phyloP scores from a whole-genome alignment of 2,888 invertebrate genomes.

The Callimorpha dominula region DNA sequence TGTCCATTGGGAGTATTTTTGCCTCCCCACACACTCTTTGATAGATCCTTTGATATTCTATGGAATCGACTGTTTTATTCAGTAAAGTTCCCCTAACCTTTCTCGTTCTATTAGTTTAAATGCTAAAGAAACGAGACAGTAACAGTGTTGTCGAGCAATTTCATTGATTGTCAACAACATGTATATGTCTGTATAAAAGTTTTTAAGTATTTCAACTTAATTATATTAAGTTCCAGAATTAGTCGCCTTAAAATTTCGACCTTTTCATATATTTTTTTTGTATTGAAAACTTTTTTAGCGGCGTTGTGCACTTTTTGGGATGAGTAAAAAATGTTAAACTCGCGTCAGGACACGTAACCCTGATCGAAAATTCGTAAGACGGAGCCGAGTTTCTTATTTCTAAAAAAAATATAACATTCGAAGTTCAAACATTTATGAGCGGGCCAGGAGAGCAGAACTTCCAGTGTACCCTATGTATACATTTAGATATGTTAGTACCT shows the following conservation, averaged over 20 bases:
- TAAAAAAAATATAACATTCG: too few species aligned
- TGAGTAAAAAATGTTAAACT: too few species aligned
- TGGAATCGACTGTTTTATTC: slow-evolving; percentile 52
- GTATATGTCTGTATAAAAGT: not conserved
- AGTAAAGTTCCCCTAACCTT: slow-evolving; percentile 39
- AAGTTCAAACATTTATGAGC: too few species aligned
- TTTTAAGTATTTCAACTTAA: not conserved
- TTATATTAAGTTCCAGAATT: not conserved
- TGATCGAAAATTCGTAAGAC: too few species aligned
- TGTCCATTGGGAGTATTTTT: slow-evolving; percentile 70
- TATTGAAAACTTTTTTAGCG: too few species aligned
- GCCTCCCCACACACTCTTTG: slow-evolving; percentile 56
- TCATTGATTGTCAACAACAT: slow-evolving; percentile 22
- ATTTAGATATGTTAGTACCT: too few species aligned
- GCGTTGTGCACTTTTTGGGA: too few species aligned
- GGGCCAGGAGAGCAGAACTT: too few species aligned
- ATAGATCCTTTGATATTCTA: slow-evolving; percentile 65
- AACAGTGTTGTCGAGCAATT: slow-evolving; percentile 30
- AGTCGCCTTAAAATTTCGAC: not conserved
- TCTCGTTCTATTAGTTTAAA: slow-evolving; percentile 39
- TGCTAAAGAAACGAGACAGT: slow-evolving; percentile 22
- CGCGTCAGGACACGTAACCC: too few species aligned
- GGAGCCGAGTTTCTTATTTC: too few species aligned
- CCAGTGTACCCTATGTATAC: too few species aligned
- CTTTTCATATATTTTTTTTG: not conserved